phyloP scores from a whole-genome alignment of 2,113 vertebrate genomes.

The Apodemus sylvaticus region DNA sequence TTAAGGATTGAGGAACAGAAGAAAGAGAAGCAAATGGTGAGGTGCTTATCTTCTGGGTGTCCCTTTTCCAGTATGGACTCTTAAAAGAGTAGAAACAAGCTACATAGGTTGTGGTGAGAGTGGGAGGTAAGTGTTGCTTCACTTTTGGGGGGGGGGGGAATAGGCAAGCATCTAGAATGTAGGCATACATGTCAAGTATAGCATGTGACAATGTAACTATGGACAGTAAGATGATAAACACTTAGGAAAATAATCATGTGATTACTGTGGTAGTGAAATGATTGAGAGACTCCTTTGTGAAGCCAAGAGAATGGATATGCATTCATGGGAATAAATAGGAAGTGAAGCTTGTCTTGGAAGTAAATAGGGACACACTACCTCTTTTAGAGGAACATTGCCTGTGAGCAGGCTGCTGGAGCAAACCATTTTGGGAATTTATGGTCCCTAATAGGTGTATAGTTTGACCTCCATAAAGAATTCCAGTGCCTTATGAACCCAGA shows the following conservation, averaged over 20 bases:
- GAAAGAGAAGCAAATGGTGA: background rate
- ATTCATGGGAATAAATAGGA: background rate
- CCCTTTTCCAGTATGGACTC: background rate
- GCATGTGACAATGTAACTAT: background rate
- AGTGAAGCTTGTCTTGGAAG: background rate
- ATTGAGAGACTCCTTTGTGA: background rate
- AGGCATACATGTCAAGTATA: background rate
- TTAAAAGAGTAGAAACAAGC: background rate
- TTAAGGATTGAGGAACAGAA: background rate
- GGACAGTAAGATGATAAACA: background rate
- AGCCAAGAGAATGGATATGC: background rate
- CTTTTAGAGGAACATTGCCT: background rate
- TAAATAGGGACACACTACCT: background rate
- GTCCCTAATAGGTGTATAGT: background rate
- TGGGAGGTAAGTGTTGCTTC: background rate
- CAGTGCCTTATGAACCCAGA: background rate
- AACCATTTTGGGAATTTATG: background rate
- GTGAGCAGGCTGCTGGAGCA: background rate
- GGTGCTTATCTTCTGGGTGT: background rate
- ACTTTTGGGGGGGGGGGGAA: background rate
- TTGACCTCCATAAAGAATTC: background rate
- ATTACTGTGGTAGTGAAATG: background rate
- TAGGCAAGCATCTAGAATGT: background rate
- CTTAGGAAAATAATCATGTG: background rate
- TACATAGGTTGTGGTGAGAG: background rate